phyloP scores from a whole-genome alignment of 2,888 invertebrate genomes.

The Drosophila engyochracea region DNA sequence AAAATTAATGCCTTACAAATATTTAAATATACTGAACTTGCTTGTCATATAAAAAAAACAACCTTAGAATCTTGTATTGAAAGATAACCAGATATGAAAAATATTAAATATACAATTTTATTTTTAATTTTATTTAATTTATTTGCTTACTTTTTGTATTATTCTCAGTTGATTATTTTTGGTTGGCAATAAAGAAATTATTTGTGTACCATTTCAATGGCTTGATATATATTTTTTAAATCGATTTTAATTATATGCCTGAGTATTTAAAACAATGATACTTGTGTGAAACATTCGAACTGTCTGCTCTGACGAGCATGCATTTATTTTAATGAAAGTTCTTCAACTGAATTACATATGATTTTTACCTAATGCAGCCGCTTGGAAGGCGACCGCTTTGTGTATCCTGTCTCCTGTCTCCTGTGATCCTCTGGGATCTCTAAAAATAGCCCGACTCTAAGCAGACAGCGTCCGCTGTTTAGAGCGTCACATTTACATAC shows the following conservation, averaged over 20 bases:
- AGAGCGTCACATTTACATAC: background rate
- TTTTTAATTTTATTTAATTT: background rate
- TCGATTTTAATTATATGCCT: background rate
- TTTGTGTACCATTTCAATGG: background rate
- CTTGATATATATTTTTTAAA: background rate
- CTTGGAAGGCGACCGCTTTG: too few relatives aligned
- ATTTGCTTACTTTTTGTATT: background rate
- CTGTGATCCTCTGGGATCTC: background rate
- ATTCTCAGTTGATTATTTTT: background rate
- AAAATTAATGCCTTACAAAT: background rate
- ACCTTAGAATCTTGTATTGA: too few relatives aligned
- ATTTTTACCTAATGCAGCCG: background rate
- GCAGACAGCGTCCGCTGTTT: background rate
- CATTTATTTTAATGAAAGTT: background rate
- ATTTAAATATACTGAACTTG: background rate
- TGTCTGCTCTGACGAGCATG: background rate
- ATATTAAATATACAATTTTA: background rate
- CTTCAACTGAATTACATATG: background rate
- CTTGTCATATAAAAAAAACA: background rate
- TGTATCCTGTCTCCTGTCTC: background rate
- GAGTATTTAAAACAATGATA: background rate
- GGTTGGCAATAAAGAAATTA: background rate
- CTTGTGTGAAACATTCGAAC: background rate
- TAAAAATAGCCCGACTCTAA: background rate
- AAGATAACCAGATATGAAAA: background rate